phyloP scores from a whole-genome alignment of 1,140 invertebrate species.

The Samia ricini region DNA sequence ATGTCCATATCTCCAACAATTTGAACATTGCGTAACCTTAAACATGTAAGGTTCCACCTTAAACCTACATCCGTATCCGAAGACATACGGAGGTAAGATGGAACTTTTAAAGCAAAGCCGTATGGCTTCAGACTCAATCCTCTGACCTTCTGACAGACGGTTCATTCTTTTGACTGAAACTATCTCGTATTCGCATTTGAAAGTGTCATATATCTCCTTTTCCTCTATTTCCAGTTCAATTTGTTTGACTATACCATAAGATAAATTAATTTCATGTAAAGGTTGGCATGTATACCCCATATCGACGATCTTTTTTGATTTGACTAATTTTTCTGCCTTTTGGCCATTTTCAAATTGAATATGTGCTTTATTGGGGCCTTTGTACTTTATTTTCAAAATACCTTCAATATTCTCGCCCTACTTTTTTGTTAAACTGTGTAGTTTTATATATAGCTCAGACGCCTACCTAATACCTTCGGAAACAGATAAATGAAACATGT shows the following conservation, averaged over 20 bases:
- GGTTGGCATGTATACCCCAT: slow-evolving; percentile 18
- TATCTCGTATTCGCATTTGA: slow-evolving; percentile 16
- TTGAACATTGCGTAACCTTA: neutral
- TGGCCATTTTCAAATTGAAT: slow-evolving; percentile 17
- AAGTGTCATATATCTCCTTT: slow-evolving; percentile 5
- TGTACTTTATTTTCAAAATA: slow-evolving; percentile 29
- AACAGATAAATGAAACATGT: too few species aligned
- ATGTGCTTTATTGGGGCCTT: slow-evolving; percentile 22
- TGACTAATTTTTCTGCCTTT: slow-evolving; percentile 18
- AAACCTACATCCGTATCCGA: slow-evolving; percentile 6
- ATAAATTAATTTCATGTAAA: slow-evolving; percentile 12
- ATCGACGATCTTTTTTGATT: slow-evolving; percentile 13
- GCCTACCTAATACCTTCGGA: too few species aligned
- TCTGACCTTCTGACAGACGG: slow-evolving; percentile 14
- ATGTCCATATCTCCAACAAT: slow-evolving; percentile 11
- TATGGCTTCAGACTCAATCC: slow-evolving; percentile 23
- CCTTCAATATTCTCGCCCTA: slow-evolving; percentile 20
- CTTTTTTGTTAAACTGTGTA: too few species aligned
- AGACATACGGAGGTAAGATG: neutral
- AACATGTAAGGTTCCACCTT: slow-evolving; percentile 5
- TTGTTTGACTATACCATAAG: slow-evolving; percentile 24
- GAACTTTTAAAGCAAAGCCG: slow-evolving; percentile 4
- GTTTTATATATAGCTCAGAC: too few species aligned
- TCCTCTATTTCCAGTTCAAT: slow-evolving; percentile 16
- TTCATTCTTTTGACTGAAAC: slow-evolving; percentile 24